These are phyloP conservation scores for Urocynchramus pylzowi DNA, from an alignment of 2,113 vertebrate genomes.

Conservation along the genomic window DNA sequence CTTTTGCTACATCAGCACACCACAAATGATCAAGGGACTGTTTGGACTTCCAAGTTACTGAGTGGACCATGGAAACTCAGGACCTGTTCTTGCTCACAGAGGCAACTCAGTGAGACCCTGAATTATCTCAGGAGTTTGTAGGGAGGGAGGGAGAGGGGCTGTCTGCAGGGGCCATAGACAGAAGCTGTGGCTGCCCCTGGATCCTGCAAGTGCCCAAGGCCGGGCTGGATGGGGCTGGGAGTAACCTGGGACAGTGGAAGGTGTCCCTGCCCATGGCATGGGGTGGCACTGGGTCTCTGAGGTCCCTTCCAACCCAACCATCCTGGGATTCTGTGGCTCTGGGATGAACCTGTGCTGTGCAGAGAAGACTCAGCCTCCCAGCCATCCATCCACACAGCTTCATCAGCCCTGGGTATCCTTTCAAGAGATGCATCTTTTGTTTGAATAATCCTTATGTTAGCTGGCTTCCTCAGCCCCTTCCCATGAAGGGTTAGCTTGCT, in stretches of 20 bases:
- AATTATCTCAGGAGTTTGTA: not conserved
- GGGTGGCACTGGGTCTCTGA: not conserved
- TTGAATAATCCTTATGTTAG: not conserved
- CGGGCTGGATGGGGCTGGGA: not conserved
- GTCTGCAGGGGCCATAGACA: fast-evolving
- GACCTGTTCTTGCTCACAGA: not conserved
- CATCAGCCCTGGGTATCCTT: not conserved
- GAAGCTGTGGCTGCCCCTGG: not conserved
- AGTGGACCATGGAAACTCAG: not conserved
- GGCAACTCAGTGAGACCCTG: not conserved
- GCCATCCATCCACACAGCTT: not conserved
- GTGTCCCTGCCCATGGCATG: not conserved
- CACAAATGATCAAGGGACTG: not conserved
- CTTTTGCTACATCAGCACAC: not conserved
- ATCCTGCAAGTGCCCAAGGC: not conserved
- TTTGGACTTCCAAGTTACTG: not conserved
- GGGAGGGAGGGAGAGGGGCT: not conserved
- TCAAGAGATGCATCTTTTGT: not conserved
- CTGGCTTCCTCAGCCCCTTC: not conserved
- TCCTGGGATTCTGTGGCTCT: not conserved
- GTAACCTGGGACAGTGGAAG: not conserved
- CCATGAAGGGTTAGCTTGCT: not conserved
- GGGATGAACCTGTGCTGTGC: not conserved
- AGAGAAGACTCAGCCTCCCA: not conserved
- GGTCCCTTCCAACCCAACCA: not conserved